Percentiles rank a stretch among this genome's conserved stretches.
phyloP scores from a whole-genome alignment of 2,888 invertebrate species.

The Maniola hyperantus region DNA sequence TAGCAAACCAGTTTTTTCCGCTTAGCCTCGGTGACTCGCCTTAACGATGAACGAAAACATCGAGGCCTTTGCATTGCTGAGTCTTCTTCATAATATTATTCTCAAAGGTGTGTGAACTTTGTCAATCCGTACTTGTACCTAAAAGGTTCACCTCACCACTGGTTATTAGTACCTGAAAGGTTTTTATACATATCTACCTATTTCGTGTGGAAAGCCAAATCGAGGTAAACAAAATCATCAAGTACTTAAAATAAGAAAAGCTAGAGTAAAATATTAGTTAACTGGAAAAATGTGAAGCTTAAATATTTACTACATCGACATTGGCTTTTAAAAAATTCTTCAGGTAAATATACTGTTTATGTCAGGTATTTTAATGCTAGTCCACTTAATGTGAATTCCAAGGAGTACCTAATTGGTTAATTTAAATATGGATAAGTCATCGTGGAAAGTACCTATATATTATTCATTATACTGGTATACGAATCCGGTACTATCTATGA shows the following conservation, averaged over 20 bases:
- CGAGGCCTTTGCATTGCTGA: no score
- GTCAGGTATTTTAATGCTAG: constrained; percentile 34
- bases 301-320: constrained; percentile 17
- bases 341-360: constrained; percentile 55
- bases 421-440: constrained; percentile 22
- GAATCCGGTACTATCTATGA: background rate
- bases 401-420: constrained; percentile 42
- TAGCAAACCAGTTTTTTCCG: no score
- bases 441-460: constrained; percentile 1
- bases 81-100: no score
- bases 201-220: background rate
- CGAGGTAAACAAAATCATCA: background rate
- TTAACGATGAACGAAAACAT: no score
- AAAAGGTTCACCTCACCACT: background rate
- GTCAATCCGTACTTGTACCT: no score
- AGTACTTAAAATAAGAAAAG: background rate
- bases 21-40: no score
- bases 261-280: background rate
- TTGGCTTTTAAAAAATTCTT: constrained; percentile 45
- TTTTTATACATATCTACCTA: no score
- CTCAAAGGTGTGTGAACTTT: no score
- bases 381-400: constrained; percentile 51
- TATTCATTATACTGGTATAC: background rate
- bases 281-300: constrained; percentile 14
- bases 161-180: no score